A percentile compares a stretch with the other conserved stretches of the same genome.
phyloP scores from a whole-genome alignment of 64 coral and sea anemone genomes.

The Actinia tenebrosa region DNA sequence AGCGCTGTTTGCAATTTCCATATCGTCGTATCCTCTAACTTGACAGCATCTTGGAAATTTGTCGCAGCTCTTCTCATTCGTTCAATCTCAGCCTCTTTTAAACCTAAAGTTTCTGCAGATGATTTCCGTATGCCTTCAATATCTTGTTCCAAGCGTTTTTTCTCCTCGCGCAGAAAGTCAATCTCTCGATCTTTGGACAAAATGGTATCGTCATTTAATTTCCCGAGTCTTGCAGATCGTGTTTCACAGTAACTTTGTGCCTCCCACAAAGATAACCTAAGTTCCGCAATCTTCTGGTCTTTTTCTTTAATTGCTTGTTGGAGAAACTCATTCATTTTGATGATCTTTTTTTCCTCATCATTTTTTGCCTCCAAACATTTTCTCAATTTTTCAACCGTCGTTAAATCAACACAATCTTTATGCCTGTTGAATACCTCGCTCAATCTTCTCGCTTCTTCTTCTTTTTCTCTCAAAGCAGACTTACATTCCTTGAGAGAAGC shows the following conservation, averaged over 20 bases:
- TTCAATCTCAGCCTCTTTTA: slow-evolving; percentile 21
- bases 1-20: neutral
- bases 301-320: slow-evolving; percentile 9
- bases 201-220: neutral
- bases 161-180: neutral
- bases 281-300: slow-evolving; percentile 20
- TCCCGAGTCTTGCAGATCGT: neutral
- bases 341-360: neutral
- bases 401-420: neutral
- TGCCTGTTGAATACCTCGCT: neutral
- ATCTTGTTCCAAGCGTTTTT: slow-evolving; percentile 13
- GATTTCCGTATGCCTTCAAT: slow-evolving; percentile 11
- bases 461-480: slow-evolving; percentile 2
- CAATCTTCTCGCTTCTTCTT: neutral
- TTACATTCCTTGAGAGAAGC: neutral
- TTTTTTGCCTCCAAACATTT: neutral
- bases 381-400: neutral
- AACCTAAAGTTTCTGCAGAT: slow-evolving; percentile 6
- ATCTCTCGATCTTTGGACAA: slow-evolving; percentile 38
- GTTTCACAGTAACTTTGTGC: slow-evolving; percentile 26
- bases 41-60: slow-evolving; percentile 18
- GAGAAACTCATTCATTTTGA: neutral
- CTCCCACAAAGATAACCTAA: slow-evolving; percentile 23
- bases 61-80: neutral
- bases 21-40: slow-evolving; percentile 12